phyloP scores from a whole-genome alignment of 2,888 invertebrate genomes.

The Eristalis tenax region DNA sequence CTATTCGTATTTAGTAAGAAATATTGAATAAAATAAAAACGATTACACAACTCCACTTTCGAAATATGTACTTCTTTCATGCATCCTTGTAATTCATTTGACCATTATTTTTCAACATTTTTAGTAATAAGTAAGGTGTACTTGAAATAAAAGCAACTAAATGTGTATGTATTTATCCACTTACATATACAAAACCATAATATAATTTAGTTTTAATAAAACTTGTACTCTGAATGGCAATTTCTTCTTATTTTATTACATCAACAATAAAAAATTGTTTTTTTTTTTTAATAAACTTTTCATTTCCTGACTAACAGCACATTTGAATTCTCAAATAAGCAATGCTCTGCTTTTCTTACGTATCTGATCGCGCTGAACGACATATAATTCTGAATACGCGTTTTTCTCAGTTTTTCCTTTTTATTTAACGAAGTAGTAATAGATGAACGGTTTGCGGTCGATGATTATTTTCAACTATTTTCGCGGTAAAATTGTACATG shows the following conservation, averaged over 20 bases:
- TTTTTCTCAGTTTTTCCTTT: conserved; percentile 54
- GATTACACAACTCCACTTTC: conserved; percentile 31
- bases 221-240: conserved; percentile 66
- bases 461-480: conserved; percentile 15
- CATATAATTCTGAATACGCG: conserved; percentile 6
- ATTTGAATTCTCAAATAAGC: neutral
- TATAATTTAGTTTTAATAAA: conserved; percentile 68
- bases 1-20: conserved; percentile 27
- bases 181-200: conserved; percentile 29
- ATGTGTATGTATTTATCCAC: conserved; percentile 18
- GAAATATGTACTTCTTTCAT: conserved; percentile 33
- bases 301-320: conserved; percentile 2
- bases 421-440: conserved; percentile 74
- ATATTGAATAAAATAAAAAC: conserved; percentile 17
- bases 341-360: conserved; percentile 1
- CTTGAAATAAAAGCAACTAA: conserved; percentile 26
- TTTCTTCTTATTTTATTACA: conserved; percentile 57
- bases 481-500: conserved; percentile 10
- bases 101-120: conserved; percentile 41
- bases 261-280: neutral
- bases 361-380: conserved; percentile 17
- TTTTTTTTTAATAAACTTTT: conserved; percentile 7
- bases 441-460: conserved; percentile 61
- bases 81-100: conserved; percentile 49
- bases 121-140: conserved; percentile 57